Evolutionary conservation across 2,797 vertebrate genomes (phyloP), one percentile per base, ranked within the genome.

Genomic region (Galaxias olidus): DNA sequence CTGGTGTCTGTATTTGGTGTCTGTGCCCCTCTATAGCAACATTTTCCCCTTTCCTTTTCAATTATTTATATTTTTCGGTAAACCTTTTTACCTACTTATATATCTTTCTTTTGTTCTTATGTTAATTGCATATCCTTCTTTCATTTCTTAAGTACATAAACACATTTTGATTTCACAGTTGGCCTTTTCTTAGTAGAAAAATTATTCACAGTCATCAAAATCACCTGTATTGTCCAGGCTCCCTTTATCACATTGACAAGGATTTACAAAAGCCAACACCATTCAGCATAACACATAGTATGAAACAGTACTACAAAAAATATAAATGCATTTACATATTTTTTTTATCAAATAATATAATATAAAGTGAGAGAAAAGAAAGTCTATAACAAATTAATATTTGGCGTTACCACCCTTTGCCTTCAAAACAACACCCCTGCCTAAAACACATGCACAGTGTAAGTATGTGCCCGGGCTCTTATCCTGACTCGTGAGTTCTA

Each of bases 1-100:
- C 90, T 93, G 83, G 82, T 90, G 84, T 90, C 72, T 90, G 76
- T 83, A 76, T 82, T 85, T 78, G 9, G 77, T 92, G 87, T 93
- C 86, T 93, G 86, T 92, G 75, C 80, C 79, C 62, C 68, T 90
- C 74, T 69, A 81, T 63, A 67, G 59, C 52, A 47, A 14, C n/a
- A n/a, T n/a, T n/a, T n/a, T n/a, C 30, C 30, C 3, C 82, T 87
- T 79, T 86, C 88, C 74, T 78, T n/a, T n/a, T n/a, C n/a, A n/a
- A n/a, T n/a, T n/a, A n/a, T n/a, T n/a, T n/a, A n/a, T n/a, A n/a
- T n/a, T n/a, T n/a, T n/a, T n/a, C n/a, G n/a, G n/a, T n/a, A n/a
- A n/a, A n/a, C n/a, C n/a, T n/a, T n/a, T n/a, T n/a, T n/a, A n/a
- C n/a, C n/a, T n/a, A n/a, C n/a, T 20, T 10, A 14, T 20, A 45